Conservation (phyloP, 2,113 vertebrate genomes). For the Epinephelus lanceolatus region DNA sequence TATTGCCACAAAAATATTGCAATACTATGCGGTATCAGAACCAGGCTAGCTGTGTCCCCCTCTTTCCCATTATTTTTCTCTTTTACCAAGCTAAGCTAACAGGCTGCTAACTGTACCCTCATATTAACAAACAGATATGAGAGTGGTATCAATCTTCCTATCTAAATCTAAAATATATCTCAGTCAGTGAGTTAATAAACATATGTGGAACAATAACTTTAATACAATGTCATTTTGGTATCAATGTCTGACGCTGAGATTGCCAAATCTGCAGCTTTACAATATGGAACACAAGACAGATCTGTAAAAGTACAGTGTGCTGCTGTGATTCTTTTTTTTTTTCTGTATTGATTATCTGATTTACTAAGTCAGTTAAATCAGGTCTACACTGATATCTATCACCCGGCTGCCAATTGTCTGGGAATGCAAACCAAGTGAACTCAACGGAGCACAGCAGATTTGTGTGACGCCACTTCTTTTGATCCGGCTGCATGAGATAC, state of each 20-base stretch:
- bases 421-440: slow-evolving; percentile 40
- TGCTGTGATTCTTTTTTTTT: slow-evolving; percentile 38
- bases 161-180: not conserved
- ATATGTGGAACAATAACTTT: no score
- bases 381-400: slow-evolving; percentile 45
- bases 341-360: slow-evolving; percentile 52
- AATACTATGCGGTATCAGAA: no score
- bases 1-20: no score
- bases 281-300: not conserved
- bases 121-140: not conserved
- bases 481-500: slow-evolving; percentile 50
- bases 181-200: no score
- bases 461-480: slow-evolving; percentile 35
- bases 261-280: not conserved
- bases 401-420: slow-evolving; percentile 50
- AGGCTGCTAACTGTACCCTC: not conserved
- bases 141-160: not conserved
- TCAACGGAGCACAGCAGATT: slow-evolving; percentile 36
- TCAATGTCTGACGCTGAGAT: not conserved
- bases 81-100: not conserved
- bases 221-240: not conserved
- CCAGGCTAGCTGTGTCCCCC: no score
- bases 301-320: not conserved
- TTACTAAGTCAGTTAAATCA: slow-evolving; percentile 40
- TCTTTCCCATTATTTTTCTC: no score